These are phyloP conservation scores for Tortrix viridana DNA, from an alignment of 2,888 invertebrate genomes.

Conservation along the genomic window DNA sequence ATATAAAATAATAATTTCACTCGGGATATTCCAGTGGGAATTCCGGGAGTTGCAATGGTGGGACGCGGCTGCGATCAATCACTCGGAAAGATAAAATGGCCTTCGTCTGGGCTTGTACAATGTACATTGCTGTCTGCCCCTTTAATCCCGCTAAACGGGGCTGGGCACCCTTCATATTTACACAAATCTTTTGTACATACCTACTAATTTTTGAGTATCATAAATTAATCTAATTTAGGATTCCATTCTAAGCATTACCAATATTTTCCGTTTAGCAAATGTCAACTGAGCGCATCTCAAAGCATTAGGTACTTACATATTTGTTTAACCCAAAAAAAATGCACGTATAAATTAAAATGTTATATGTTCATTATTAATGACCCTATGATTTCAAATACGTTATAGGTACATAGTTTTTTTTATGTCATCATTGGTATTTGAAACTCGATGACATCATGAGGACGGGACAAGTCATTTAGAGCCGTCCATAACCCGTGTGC, in stretches of 20 bases:
- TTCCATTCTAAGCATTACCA: no score
- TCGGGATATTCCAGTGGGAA: constrained; percentile 21
- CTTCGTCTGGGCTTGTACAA: constrained; percentile 23
- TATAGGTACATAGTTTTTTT: background rate
- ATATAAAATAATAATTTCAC: constrained; percentile 23
- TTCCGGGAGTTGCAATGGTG: constrained; percentile 1
- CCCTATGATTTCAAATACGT: background rate
- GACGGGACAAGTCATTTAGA: background rate
- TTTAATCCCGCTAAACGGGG: constrained; percentile 28
- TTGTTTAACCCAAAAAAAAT: no score
- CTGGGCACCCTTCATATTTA: constrained; percentile 8
- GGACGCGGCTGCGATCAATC: constrained; percentile 33
- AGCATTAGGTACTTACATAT: no score
- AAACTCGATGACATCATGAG: constrained; percentile 17
- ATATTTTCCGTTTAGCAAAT: no score
- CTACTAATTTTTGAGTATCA: background rate
- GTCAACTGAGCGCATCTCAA: no score
- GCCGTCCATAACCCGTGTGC: background rate
- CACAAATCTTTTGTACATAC: background rate
- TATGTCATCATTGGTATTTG: background rate
- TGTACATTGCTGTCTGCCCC: constrained; percentile 29
- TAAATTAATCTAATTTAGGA: no score
- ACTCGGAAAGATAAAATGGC: constrained; percentile 32
- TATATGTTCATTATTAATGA: background rate
- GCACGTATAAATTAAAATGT: no score